Conservation (phyloP, 2,113 vertebrate genomes). For the Callaeas wilsoni region DNA sequence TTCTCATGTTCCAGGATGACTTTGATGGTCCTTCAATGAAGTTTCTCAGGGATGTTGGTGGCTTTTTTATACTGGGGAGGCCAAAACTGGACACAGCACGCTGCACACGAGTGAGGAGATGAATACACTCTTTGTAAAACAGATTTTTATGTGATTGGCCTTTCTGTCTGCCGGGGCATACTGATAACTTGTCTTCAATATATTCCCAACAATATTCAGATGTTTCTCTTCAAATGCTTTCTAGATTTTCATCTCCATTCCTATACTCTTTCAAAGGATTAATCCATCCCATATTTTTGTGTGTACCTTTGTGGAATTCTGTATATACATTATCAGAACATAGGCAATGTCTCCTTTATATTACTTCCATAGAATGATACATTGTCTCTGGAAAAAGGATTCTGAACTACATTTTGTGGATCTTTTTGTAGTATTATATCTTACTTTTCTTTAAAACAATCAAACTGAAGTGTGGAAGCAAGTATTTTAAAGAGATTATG, state of each 20-base stretch:
- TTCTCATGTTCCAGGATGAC: neutral
- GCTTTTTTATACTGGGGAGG: neutral
- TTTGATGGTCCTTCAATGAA: neutral
- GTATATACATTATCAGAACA: neutral
- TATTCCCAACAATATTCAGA: neutral
- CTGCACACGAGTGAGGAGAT: neutral
- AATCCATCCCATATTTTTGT: neutral
- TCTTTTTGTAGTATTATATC: neutral
- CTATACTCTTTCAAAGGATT: neutral
- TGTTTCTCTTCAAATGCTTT: neutral
- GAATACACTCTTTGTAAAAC: neutral
- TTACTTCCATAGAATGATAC: neutral
- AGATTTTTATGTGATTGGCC: neutral
- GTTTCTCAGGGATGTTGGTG: neutral
- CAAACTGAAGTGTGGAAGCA: neutral
- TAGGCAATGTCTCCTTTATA: neutral
- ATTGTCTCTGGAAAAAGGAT: neutral
- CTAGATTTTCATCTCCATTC: neutral
- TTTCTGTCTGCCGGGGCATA: neutral
- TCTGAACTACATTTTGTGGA: neutral
- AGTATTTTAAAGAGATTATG: neutral
- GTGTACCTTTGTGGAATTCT: neutral
- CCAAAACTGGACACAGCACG: neutral
- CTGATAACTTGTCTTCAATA: neutral
- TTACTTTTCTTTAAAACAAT: neutral